Conservation (phyloP, 2,113 vertebrate species). For the Vidua chalybeata region DNA sequence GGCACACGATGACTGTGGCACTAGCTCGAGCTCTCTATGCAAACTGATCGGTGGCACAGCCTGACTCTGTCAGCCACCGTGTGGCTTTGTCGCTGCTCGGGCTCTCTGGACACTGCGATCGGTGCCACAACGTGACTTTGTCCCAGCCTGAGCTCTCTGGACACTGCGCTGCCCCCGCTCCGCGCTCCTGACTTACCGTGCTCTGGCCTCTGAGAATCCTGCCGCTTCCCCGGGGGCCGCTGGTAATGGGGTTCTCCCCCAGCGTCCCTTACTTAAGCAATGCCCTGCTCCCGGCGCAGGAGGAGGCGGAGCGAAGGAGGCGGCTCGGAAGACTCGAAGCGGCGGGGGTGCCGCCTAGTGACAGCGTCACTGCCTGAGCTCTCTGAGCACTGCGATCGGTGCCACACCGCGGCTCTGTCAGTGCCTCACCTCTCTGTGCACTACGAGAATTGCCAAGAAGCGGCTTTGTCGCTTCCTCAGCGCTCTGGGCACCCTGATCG, state of each 20-base stretch:
- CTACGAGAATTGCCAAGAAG: too few species aligned
- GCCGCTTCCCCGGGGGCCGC: too few species aligned
- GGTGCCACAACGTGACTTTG: background rate
- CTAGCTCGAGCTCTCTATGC: background rate
- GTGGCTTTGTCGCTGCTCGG: background rate
- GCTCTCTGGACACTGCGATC: background rate
- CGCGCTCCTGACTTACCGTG: background rate
- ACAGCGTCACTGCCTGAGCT: too few species aligned
- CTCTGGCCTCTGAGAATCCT: background rate
- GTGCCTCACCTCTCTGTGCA: too few species aligned
- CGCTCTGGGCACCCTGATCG: too few species aligned
- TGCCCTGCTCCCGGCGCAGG: too few species aligned
- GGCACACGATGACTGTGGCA: background rate
- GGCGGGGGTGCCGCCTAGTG: too few species aligned
- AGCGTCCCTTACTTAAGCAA: background rate
- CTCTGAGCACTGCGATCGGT: too few species aligned
- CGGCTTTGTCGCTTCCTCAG: too few species aligned
- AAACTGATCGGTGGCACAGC: background rate
- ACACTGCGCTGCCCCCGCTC: too few species aligned
- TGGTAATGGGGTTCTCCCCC: rapidly evolving
- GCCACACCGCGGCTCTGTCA: too few species aligned
- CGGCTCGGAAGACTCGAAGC: rapidly evolving
- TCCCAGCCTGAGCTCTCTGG: background rate
- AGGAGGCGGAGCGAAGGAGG: background rate
- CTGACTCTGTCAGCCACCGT: too few species aligned